Percentiles rank a stretch among this genome's conserved stretches.
These are phyloP conservation scores for Eristalis intricaria DNA, from an alignment of 2,888 invertebrate species.

Conservation along the genomic window DNA sequence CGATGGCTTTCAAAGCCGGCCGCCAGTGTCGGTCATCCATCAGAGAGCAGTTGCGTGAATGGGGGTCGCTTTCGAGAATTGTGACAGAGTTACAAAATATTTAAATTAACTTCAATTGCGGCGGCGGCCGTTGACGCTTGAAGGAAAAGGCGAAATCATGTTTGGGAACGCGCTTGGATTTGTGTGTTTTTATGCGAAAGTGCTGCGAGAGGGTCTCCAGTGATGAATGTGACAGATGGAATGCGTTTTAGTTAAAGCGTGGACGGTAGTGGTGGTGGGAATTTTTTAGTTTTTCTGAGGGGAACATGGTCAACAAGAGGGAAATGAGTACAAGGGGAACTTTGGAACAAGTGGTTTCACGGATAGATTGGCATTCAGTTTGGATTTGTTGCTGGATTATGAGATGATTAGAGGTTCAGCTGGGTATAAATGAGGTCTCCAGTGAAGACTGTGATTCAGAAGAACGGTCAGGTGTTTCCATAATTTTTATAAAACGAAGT, in stretches of 20 bases:
- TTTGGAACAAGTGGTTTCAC: too few species aligned
- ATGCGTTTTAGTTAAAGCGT: not conserved
- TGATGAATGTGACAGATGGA: not conserved
- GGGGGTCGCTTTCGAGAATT: slow-evolving; percentile 48
- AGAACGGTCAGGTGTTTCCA: too few species aligned
- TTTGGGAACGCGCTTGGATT: slow-evolving; percentile 29
- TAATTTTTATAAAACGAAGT: too few species aligned
- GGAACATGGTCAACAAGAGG: not conserved
- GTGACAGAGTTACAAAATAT: slow-evolving; percentile 50
- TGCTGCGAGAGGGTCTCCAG: not conserved
- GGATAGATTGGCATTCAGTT: too few species aligned
- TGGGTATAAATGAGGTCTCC: too few species aligned
- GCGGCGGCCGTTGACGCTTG: not conserved
- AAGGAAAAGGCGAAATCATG: not conserved
- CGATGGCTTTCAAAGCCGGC: slow-evolving; percentile 46
- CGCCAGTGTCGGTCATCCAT: slow-evolving; percentile 43
- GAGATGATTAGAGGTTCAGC: too few species aligned
- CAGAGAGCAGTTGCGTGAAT: slow-evolving; percentile 55
- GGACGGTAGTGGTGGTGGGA: not conserved
- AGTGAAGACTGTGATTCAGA: too few species aligned
- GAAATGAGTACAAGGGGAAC: not conserved
- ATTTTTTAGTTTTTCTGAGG: not conserved
- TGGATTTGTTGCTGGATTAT: too few species aligned
- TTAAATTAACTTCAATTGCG: slow-evolving; percentile 66
- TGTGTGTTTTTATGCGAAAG: not conserved